These are phyloP conservation scores for Cisticola juncidis DNA, from an alignment of 2,113 vertebrate genomes.

Conservation along the genomic window DNA sequence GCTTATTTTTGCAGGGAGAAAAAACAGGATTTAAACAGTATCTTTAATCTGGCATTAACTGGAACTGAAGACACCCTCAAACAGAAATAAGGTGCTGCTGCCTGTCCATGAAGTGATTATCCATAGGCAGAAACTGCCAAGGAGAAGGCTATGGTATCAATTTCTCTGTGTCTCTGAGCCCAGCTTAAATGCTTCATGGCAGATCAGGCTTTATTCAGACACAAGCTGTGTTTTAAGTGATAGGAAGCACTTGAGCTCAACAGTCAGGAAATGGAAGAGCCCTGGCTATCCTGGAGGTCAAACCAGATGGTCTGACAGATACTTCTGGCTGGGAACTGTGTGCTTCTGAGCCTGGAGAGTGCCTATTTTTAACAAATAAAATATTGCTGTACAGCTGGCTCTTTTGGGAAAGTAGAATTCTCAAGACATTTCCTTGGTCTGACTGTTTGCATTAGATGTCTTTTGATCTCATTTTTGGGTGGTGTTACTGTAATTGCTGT, in stretches of 20 bases:
- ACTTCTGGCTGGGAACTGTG: not conserved
- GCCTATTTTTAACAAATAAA: not conserved
- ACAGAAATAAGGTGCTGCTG: not conserved
- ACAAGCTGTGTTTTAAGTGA: not conserved
- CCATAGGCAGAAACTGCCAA: not conserved
- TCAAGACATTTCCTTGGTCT: not conserved
- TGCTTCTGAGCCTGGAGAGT: not conserved
- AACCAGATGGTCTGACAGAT: constrained; percentile 13
- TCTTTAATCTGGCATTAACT: not conserved
- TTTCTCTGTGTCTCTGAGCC: not conserved
- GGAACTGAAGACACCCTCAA: not conserved
- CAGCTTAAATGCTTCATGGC: not conserved
- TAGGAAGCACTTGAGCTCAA: not conserved
- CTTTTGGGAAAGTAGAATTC: not conserved
- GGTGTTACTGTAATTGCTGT: not conserved
- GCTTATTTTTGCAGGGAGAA: not conserved
- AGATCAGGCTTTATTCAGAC: not conserved
- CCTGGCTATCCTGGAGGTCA: not conserved
- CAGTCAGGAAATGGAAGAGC: not conserved
- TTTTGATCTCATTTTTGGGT: not conserved
- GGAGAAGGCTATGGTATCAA: fast-evolving
- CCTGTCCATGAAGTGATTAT: not conserved
- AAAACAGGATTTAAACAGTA: not conserved
- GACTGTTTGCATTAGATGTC: not conserved
- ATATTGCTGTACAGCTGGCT: not conserved